These are phyloP conservation scores for Anhinga anhinga DNA, from an alignment of 2,113 vertebrate species.

Conservation along the genomic window DNA sequence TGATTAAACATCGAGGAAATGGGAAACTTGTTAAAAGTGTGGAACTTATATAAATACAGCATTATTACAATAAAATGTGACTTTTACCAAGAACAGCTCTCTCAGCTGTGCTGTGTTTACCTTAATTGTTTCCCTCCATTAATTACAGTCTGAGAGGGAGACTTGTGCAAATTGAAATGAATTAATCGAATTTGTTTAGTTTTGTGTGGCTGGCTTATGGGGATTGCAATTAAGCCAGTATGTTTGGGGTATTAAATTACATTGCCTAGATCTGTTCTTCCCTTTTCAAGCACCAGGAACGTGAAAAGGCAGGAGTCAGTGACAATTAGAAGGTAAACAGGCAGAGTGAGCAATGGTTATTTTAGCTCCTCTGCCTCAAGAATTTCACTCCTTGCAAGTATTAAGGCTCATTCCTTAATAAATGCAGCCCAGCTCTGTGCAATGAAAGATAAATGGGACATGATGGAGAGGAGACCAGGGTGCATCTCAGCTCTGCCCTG, in stretches of 20 bases:
- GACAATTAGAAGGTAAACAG: conserved; percentile 10
- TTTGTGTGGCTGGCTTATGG: conserved; percentile 40
- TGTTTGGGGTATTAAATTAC: conserved; percentile 56
- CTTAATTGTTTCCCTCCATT: conserved; percentile 56
- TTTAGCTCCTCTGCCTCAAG: not conserved
- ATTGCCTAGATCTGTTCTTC: conserved; percentile 6
- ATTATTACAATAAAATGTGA: conserved; percentile 38
- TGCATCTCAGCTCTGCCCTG: not conserved
- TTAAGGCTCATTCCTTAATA: not conserved
- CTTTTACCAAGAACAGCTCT: conserved; percentile 39
- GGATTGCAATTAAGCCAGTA: conserved; percentile 41
- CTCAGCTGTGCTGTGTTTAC: conserved; percentile 36
- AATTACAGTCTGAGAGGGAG: conserved; percentile 58
- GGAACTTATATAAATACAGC: not conserved
- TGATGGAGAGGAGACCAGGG: not conserved
- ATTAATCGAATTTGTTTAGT: conserved; percentile 67
- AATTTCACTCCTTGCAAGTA: not conserved
- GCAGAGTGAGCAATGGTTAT: not conserved
- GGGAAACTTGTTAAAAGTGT: not conserved
- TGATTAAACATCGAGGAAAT: conserved; percentile 1
- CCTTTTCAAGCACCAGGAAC: not conserved
- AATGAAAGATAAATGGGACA: not conserved
- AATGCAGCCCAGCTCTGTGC: not conserved
- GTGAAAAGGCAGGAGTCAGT: not conserved
- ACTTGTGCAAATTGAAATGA: conserved; percentile 64